These are phyloP conservation scores for Hozukius guyotensis DNA, from an alignment of 2,797 vertebrate species.

Conservation along the genomic window DNA sequence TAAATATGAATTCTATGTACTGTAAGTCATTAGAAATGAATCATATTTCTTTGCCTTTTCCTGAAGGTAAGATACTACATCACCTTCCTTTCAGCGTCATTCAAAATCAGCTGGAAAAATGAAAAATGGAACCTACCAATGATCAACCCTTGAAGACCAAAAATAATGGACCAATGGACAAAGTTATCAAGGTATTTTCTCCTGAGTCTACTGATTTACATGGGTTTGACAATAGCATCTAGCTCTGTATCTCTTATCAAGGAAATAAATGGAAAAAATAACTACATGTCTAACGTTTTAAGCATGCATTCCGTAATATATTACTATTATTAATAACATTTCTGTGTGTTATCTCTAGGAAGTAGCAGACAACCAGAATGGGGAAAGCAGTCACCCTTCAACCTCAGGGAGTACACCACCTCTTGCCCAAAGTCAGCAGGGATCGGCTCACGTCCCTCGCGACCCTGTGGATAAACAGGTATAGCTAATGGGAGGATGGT, in stretches of 20 bases:
- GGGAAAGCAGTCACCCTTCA: neutral
- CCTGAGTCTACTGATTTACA: neutral
- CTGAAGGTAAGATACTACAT: neutral
- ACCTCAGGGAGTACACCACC: neutral
- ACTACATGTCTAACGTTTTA: neutral
- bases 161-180: neutral
- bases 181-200: neutral
- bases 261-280: neutral
- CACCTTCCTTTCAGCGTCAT: neutral
- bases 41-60: neutral
- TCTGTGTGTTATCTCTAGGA: neutral
- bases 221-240: neutral
- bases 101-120: neutral
- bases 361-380: neutral
- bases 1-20: neutral
- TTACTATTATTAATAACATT: neutral
- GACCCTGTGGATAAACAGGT: neutral
- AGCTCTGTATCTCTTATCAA: neutral
- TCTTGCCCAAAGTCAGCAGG: neutral
- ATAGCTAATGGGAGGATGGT: neutral
- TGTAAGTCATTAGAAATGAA: neutral
- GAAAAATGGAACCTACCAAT: rapidly evolving
- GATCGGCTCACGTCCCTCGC: neutral
- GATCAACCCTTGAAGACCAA: neutral
- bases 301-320: neutral